These are phyloP conservation scores for Platyrinchus mystaceus DNA, from an alignment of 2,797 vertebrate species.

Conservation along the genomic window DNA sequence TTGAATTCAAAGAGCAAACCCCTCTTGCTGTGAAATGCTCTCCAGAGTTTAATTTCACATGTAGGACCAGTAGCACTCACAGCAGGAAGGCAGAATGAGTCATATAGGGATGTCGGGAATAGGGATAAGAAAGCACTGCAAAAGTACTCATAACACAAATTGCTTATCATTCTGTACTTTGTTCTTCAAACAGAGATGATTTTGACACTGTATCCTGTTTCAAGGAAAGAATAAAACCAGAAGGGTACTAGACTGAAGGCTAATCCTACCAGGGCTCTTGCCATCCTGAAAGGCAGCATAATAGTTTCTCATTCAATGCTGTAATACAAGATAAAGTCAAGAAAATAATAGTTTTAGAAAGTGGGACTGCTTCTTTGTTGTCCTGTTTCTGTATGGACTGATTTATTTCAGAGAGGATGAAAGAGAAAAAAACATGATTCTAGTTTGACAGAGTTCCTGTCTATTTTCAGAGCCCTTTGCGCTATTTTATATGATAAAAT, in stretches of 20 bases:
- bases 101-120: slow-evolving; percentile 14
- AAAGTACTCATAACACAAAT: slow-evolving; percentile 1
- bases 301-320: neutral
- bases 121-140: slow-evolving; percentile 29
- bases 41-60: slow-evolving; percentile 25
- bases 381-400: neutral
- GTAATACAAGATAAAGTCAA: neutral
- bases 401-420: neutral
- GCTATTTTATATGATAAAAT: neutral
- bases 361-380: neutral
- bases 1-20: slow-evolving; percentile 5
- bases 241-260: neutral
- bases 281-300: neutral
- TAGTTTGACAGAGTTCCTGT: neutral
- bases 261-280: neutral
- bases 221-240: neutral
- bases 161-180: slow-evolving; percentile 20
- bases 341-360: neutral
- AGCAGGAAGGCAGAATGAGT: slow-evolving; percentile 39
- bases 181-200: neutral
- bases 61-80: slow-evolving; percentile 25
- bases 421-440: neutral
- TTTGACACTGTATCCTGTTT: neutral
- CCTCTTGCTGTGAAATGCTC: slow-evolving; percentile 20
- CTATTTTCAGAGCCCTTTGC: neutral